Evolutionary conservation across 2,888 invertebrate genomes (phyloP).

Genomic region (Lomographa bimaculata): DNA sequence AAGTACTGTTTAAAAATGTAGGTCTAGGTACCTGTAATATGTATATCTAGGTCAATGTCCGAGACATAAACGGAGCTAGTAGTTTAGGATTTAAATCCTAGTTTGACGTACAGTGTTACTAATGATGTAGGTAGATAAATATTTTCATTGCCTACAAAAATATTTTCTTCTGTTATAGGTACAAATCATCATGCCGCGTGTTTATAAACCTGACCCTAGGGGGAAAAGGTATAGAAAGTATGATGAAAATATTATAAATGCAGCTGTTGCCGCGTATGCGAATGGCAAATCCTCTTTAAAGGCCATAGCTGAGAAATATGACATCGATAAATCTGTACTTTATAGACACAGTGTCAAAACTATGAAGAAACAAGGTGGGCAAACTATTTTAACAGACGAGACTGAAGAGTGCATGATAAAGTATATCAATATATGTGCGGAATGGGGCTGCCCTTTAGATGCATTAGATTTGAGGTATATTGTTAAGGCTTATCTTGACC

Average conservation of each 20-base stretch:
- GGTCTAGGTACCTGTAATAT: too few species aligned
- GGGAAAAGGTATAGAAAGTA: conserved; percentile 21
- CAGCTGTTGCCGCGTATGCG: conserved; percentile 1
- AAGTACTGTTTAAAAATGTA: conserved; percentile 9
- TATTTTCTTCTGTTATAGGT: too few species aligned
- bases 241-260: conserved; percentile 15
- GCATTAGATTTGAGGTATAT: conserved; percentile 23
- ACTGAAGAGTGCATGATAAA: conserved; percentile 24
- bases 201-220: conserved; percentile 21
- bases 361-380: conserved; percentile 31
- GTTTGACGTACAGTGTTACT: too few species aligned
- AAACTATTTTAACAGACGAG: conserved; percentile 25
- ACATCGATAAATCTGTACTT: conserved; percentile 23
- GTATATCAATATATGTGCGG: conserved; percentile 33
- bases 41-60: too few species aligned
- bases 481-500: conserved; percentile 25
- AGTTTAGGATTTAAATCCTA: too few species aligned
- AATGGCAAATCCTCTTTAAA: conserved; percentile 2
- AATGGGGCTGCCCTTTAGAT: conserved; percentile 32
- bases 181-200: conserved; percentile 20
- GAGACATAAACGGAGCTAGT: too few species aligned
- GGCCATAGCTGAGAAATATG: too few species aligned
- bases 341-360: conserved; percentile 21
- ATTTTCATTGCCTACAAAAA: too few species aligned
- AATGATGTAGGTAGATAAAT: conserved; percentile 1